Evolutionary conservation across 2,113 vertebrate genomes (phyloP), one percentile per base, ranked within the genome.

Genomic region (Chrysochloris asiatica): DNA sequence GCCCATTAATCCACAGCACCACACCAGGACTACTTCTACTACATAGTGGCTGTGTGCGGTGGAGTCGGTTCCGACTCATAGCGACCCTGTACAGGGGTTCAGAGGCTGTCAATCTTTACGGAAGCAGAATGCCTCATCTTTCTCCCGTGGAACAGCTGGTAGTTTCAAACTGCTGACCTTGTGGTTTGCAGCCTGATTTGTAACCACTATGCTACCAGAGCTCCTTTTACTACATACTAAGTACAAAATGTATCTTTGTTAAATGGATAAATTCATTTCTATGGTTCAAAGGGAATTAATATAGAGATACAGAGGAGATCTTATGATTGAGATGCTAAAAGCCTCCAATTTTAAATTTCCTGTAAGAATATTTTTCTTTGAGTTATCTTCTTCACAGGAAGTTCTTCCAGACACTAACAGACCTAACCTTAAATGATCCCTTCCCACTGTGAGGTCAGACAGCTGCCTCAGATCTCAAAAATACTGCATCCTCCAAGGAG

Each of bases 331-430:
- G 47, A 73, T 65, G 26, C 54, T 41, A 50, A 88, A 79, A 45
- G 22, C 28, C 4, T 76, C 38, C 71, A 52, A 38, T 33, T 69
- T 0, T 12, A 56, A 59, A 30, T 83, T 80, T 92, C 11, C 33
- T 50, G 38, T 85, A 24, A 41, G 30, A 93, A 36, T 73, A 54
- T 4, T 90, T 92, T 83, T 54, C 50, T 50, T 94, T 88, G 56
- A 72, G 61, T 88, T 91, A 48, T 2, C 14, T 86, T 43, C 75
- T 77, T 52, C 36, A 4, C 28, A 21, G 36, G 24, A 89, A 86
- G 47, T 30, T 80, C 88, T 93, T 77, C 54, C 73, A 83, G 45
- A 76, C 6, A 17, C 17, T 48, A n/a, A 86, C 3, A 86, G 48
- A 45, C 24, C 30, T 82, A 78, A 86, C 72, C 89, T 78, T 61